A percentile compares a stretch with the other conserved stretches of the same genome.
phyloP scores from a whole-genome alignment of 2,113 vertebrate genomes.

The Pycnonotus jocosus region DNA sequence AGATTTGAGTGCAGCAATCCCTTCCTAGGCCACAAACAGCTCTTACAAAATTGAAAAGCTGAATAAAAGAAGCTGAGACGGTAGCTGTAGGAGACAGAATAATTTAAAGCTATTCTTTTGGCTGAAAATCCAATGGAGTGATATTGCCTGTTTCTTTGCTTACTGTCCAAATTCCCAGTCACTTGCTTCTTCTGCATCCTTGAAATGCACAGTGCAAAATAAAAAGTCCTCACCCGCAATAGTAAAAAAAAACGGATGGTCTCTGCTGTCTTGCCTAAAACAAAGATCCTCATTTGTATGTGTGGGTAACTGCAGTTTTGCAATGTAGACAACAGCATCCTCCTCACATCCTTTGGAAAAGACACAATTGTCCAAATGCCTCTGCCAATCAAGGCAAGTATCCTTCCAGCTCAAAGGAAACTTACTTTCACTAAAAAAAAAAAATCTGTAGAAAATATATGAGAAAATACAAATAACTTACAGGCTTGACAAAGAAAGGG shows the following conservation, averaged over 20 bases:
- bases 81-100: neutral
- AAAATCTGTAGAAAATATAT: neutral
- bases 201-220: neutral
- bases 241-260: neutral
- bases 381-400: neutral
- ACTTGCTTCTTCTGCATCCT: neutral
- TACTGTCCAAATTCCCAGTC: neutral
- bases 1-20: neutral
- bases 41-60: neutral
- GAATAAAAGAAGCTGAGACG: neutral
- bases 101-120: neutral
- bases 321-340: neutral
- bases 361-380: rapidly evolving
- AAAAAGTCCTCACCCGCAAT: too few species aligned
- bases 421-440: neutral
- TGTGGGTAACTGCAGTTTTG: neutral
- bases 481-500: neutral
- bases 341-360: neutral
- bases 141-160: neutral
- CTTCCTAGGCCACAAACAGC: neutral
- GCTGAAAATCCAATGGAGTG: neutral
- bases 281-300: neutral
- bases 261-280: neutral
- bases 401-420: neutral
- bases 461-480: neutral